Evolutionary conservation across 2,888 invertebrate genomes (phyloP), one percentile per base, ranked within the genome.

Genomic region (Brachycybe producta): DNA sequence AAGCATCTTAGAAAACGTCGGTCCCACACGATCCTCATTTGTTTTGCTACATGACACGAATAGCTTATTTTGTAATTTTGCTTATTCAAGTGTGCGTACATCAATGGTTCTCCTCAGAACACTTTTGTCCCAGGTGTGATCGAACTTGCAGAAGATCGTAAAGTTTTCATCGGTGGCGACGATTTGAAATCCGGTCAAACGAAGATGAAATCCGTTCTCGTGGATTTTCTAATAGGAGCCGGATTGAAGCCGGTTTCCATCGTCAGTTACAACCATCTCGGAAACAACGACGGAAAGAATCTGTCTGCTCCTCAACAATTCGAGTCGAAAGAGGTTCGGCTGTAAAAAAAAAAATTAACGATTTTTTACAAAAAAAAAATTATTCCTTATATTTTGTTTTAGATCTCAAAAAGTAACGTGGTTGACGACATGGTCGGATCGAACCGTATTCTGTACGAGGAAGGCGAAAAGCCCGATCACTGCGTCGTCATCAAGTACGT

Each of bases 121-220:
- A 92, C 94, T 0, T 78, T 94, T 60, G 90, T 94, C 19, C 84
- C 87, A 0, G 95, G 90, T 1, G 75, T 83, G 2, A 70, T 86
- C 30, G 80, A 87, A 58, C 71, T 84, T 61, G 91, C 92, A 0
- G 79, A 84, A 64, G 67, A 72, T 55, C 68, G 75, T 55, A 75
- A 77, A 1, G 85, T 87, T 1, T 86, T 82, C 62, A 83, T 95
- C 49, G 86, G 80, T 4, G 95, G 95, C 0, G 95, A 97, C 69
- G 95, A 95, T 70, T 94, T 95, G 70, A 95, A 95, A 70, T 91
- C 92, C 0, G 95, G 95, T 0, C 95, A 97, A 71, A 95, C 95
- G 3, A 95, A 95, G 68, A 72, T 97, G 48, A 95, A 97, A 67
- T 92, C 92, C 0, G 94, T 94, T 26, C 74, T 95, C 41, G 90